A percentile compares a stretch with the other conserved stretches of the same genome.
These are phyloP conservation scores for honey bee (Apis mellifera) DNA, from an alignment of 1,140 invertebrate genomes.

Conservation along the genomic window DNA sequence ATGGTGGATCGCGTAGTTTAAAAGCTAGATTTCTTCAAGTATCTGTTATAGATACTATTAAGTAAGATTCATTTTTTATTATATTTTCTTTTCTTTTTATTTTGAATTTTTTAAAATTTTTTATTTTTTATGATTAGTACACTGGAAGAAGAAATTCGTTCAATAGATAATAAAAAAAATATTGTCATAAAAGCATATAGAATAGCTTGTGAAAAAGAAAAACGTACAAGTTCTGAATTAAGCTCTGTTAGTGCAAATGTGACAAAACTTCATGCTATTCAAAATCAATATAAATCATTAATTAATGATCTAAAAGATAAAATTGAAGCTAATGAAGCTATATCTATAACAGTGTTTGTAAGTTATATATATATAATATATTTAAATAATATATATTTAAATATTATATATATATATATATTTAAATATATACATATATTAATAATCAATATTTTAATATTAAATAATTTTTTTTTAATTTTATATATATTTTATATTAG, in stretches of 20 bases:
- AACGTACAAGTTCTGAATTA: constrained; percentile 57
- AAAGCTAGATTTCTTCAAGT: constrained; percentile 84
- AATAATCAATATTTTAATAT: neutral
- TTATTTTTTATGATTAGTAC: constrained; percentile 38
- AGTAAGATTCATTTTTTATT: constrained; percentile 68
- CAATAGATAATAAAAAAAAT: constrained; percentile 51
- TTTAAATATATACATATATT: constrained; percentile 61
- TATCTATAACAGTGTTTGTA: constrained; percentile 75
- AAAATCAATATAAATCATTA: constrained; percentile 62
- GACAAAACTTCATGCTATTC: constrained; percentile 41
- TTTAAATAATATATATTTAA: neutral
- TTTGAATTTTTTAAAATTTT: constrained; percentile 1
- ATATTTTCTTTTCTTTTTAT: neutral
- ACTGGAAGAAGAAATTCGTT: constrained; percentile 70
- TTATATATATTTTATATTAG: constrained; percentile 59
- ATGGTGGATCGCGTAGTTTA: constrained; percentile 74
- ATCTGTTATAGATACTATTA: constrained; percentile 83
- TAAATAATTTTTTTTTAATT: constrained; percentile 2
- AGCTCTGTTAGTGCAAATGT: constrained; percentile 59
- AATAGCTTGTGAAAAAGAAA: constrained; percentile 60
- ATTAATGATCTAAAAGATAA: constrained; percentile 78
- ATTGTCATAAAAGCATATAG: constrained; percentile 27
- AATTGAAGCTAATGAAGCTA: constrained; percentile 67
- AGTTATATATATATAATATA: constrained; percentile 62
- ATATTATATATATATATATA: constrained; percentile 55